Base-by-base conservation (phyloP, 2,888 invertebrate genomes). In the Neoascia interrupta region DNA sequence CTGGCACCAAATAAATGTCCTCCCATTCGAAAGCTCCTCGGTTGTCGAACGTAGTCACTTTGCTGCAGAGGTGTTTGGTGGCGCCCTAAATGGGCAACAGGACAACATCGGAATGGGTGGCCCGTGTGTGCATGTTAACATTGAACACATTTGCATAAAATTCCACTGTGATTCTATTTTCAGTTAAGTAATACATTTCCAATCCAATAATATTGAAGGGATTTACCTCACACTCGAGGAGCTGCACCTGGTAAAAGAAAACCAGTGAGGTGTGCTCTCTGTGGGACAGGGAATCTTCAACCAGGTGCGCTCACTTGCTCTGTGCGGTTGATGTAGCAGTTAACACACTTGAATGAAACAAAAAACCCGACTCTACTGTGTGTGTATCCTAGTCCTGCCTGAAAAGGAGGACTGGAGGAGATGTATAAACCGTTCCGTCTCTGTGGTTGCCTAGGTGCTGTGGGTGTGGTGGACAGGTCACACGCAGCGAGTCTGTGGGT, bases 111-210 rank as follows among this genome's bases (percentile, higher is more conserved):
- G 45, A 1, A 8, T 1, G 8, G 28, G 15, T 19, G 18, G n/a
- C 36, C n/a, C 26, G 18, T 56, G n/a, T 8, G 23, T 70, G 61
- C 54, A 60, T 64, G 64, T 73, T 60, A 68, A 68, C 66, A 73
- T 60, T 43, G 66, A 61, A 31, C 47, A 56, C 64, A 79, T 79
- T 73, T 79, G 73, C 79, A 79, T 79, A 73, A 79, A 79, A 79
- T 54, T 68, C 56, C 66, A 56, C 68, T 61, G 54, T 54, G 66
- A 73, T 79, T 73, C 73, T 79, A 73, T 79, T 73, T 79, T 79
- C 73, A 60, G 49, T 68, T 68, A 68, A 66, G 72, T 72, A 79
- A 79, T 79, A 72, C 60, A 66, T 73, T 68, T 73, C 51, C 61
- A 79, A 49, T 73, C 66, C 61, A 73, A 79, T 61, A 73, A 61